A percentile compares a stretch with the other conserved stretches of the same genome.
phyloP scores from a whole-genome alignment of 92 coral and sea anemone genomes.

The Umimayanthus chanpuru region DNA sequence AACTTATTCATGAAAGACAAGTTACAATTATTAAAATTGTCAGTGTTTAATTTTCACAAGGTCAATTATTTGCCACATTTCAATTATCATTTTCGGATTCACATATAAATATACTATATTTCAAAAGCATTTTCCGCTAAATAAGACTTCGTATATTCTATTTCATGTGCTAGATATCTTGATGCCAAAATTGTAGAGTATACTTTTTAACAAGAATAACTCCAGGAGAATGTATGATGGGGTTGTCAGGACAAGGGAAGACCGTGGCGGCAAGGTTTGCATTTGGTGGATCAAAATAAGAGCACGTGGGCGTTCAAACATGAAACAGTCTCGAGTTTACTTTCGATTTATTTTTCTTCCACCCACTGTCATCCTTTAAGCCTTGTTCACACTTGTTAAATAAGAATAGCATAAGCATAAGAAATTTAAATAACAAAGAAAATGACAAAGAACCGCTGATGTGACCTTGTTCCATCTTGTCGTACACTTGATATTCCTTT shows the following conservation, averaged over 20 bases:
- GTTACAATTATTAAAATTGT: not conserved
- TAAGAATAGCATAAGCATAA: too few relatives aligned
- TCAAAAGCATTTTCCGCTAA: not conserved
- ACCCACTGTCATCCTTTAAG: not conserved
- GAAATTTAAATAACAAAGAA: too few relatives aligned
- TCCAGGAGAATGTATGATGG: too few relatives aligned
- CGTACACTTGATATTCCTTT: too few relatives aligned
- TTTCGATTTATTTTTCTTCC: not conserved
- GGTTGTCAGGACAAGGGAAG: too few relatives aligned
- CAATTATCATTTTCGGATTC: not conserved
- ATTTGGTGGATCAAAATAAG: too few relatives aligned
- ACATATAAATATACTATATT: conserved; percentile 1
- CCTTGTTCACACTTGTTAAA: too few relatives aligned
- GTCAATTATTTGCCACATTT: not conserved
- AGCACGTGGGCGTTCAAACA: too few relatives aligned
- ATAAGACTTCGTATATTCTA: not conserved
- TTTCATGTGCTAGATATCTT: not conserved
- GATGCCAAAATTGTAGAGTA: not conserved
- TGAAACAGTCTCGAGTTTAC: not conserved
- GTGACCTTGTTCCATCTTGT: too few relatives aligned
- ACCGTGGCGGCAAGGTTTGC: too few relatives aligned
- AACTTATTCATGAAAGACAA: not conserved
- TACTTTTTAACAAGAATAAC: not conserved
- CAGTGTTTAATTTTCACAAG: not conserved
- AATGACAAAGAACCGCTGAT: too few relatives aligned